Conservation (phyloP, 1,140 invertebrate genomes). For the Dendroctonus ponderosae region DNA sequence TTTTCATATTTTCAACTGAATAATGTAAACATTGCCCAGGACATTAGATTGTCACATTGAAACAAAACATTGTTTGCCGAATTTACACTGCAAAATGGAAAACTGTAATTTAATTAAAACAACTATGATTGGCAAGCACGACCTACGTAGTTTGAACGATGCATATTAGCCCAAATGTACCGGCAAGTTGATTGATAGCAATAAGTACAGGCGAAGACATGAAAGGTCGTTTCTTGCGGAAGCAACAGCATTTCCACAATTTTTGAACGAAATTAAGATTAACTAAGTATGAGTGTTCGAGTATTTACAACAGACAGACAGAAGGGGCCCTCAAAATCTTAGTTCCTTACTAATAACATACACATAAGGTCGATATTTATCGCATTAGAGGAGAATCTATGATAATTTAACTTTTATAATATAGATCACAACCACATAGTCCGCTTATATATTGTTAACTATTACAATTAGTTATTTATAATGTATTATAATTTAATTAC, state of each 20-base stretch:
- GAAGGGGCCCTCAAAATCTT: constrained; percentile 15
- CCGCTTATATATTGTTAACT: constrained; percentile 26
- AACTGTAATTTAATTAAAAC: too few relatives aligned
- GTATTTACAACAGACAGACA: constrained; percentile 21
- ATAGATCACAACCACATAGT: constrained; percentile 36
- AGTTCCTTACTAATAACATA: constrained; percentile 32
- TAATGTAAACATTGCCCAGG: background rate
- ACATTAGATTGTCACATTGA: background rate
- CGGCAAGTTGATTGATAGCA: too few relatives aligned
- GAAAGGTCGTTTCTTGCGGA: too few relatives aligned
- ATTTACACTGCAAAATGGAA: too few relatives aligned
- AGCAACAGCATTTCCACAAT: too few relatives aligned
- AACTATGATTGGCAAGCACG: too few relatives aligned
- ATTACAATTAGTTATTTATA: constrained; percentile 27
- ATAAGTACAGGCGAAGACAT: too few relatives aligned
- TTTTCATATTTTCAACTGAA: background rate
- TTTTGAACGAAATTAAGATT: too few relatives aligned
- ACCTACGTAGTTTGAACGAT: too few relatives aligned
- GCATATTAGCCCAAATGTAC: too few relatives aligned
- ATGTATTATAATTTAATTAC: constrained; percentile 25
- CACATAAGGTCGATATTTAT: constrained; percentile 27
- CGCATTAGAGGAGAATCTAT: constrained; percentile 27
- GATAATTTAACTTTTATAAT: constrained; percentile 18
- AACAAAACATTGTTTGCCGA: too few relatives aligned
- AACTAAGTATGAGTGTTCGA: constrained; percentile 22